These are phyloP conservation scores for Epinephelus awoara DNA, from an alignment of 2,797 vertebrate genomes.

Conservation along the genomic window DNA sequence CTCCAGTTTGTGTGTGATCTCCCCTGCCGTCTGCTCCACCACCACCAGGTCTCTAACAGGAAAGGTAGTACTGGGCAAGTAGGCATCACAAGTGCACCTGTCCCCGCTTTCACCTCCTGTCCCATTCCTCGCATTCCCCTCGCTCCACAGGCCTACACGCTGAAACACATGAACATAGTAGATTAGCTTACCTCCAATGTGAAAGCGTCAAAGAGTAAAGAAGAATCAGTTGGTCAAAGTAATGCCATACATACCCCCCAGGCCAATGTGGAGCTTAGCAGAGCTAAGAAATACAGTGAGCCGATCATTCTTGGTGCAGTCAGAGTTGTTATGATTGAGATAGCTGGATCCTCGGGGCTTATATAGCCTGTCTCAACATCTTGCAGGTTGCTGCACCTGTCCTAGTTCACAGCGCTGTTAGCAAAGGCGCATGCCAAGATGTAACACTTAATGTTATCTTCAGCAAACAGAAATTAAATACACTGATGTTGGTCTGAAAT, in stretches of 20 bases:
- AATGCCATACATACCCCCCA: conserved; percentile 66
- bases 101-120: conserved; percentile 54
- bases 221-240: conserved; percentile 12
- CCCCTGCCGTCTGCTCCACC: conserved; percentile 65
- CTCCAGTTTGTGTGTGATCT: conserved; percentile 73
- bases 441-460: conserved; percentile 29
- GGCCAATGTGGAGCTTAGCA: conserved; percentile 70
- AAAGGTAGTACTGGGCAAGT: conserved; percentile 77
- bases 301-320: conserved; percentile 72
- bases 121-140: conserved; percentile 52
- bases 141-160: conserved; percentile 50
- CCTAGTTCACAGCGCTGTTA: conserved; percentile 58
- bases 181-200: conserved; percentile 10
- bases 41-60: conserved; percentile 69
- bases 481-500: conserved; percentile 1
- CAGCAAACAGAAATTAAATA: conserved; percentile 48
- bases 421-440: conserved; percentile 1
- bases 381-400: conserved; percentile 68
- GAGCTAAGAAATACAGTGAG: conserved; percentile 64
- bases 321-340: conserved; percentile 37
- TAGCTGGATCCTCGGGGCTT: conserved; percentile 30
- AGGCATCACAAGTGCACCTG: conserved; percentile 79
- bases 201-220: conserved; percentile 10
- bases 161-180: conserved; percentile 22
- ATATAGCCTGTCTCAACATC: conserved; percentile 63